Percentiles rank a stretch among this genome's conserved stretches.
phyloP scores from a whole-genome alignment of 37 sponge, comb jelly and placozoan genomes.

The Beroe forskalii region DNA sequence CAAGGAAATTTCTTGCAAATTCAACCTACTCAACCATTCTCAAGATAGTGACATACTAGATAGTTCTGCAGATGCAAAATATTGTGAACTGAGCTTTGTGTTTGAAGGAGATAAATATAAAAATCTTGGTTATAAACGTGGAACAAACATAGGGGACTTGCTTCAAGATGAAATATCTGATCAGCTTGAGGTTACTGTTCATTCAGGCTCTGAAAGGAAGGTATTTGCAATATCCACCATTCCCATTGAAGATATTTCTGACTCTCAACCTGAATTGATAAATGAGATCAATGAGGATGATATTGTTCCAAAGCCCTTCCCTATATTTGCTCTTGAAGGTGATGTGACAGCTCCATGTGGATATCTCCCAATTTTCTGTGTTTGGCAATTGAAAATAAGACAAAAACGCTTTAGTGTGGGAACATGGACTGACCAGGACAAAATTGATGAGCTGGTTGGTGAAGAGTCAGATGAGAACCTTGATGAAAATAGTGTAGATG shows the following conservation, averaged over 20 bases:
- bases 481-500: too few species aligned
- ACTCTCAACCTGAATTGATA: slow-evolving; percentile 56
- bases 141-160: slow-evolving; percentile 5
- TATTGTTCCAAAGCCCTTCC: slow-evolving; percentile 45
- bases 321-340: slow-evolving; percentile 40
- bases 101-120: slow-evolving; percentile 62
- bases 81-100: slow-evolving; percentile 17
- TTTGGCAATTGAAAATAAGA: slow-evolving; percentile 45
- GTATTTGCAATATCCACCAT: slow-evolving; percentile 47
- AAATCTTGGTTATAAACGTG: slow-evolving; percentile 38
- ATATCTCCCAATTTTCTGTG: slow-evolving; percentile 51
- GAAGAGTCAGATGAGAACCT: slow-evolving; percentile 1
- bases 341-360: slow-evolving; percentile 64
- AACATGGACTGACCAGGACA: background rate
- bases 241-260: slow-evolving; percentile 54
- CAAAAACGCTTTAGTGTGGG: slow-evolving; percentile 7
- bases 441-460: background rate
- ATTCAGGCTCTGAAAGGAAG: background rate
- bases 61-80: background rate
- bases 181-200: slow-evolving; percentile 44
- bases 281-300: slow-evolving; percentile 21
- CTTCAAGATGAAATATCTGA: slow-evolving; percentile 31
- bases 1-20: slow-evolving; percentile 58
- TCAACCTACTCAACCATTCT: background rate
- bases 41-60: background rate